A percentile compares a stretch with the other conserved stretches of the same genome.
Evolutionary conservation across 1,140 invertebrate genomes (phyloP).

Genomic region (Geopemphigus sp.): DNA sequence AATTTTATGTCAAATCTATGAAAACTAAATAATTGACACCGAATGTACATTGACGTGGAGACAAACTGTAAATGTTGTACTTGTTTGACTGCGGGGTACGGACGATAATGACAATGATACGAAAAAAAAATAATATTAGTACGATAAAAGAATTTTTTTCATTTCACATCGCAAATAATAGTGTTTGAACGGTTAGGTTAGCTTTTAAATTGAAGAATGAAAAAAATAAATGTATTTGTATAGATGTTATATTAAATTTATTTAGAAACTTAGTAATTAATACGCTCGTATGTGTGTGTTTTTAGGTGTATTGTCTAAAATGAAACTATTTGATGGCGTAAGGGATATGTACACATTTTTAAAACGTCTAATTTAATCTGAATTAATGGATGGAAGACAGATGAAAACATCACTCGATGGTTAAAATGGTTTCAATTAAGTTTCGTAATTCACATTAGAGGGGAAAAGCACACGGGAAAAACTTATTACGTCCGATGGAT

Average conservation of each 20-base stretch:
- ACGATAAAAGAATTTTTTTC: constrained; percentile 6
- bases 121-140: neutral
- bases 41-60: too few relatives aligned
- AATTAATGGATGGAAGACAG: neutral
- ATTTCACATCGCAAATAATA: neutral
- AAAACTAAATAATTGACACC: neutral
- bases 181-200: neutral
- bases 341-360: too few relatives aligned
- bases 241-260: neutral
- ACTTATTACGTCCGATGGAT: neutral
- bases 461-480: neutral
- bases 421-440: neutral
- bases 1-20: neutral
- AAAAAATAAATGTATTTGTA: constrained; percentile 22
- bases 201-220: neutral
- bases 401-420: neutral
- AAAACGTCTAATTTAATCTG: neutral
- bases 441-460: neutral
- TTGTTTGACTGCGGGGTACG: neutral
- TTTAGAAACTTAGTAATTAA: neutral
- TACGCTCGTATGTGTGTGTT: neutral
- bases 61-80: constrained; percentile 14
- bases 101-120: neutral
- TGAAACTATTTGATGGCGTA: neutral
- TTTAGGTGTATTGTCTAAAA: neutral